Conservation (phyloP, 92 coral and sea anemone genomes). For the Pocillopora grandis region DNA sequence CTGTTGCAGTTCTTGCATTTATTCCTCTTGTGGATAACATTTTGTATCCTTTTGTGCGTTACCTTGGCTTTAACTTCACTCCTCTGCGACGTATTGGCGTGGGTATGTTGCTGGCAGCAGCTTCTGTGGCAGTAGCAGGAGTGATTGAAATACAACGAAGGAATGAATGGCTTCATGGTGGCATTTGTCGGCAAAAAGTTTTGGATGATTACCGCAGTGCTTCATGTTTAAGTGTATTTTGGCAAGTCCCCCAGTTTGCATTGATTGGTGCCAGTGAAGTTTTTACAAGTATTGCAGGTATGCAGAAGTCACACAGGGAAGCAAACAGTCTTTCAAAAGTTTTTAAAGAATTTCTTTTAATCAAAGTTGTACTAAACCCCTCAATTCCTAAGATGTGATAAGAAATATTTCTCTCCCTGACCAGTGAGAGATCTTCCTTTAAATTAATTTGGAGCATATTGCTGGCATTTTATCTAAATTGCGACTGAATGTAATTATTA, state of each 20-base stretch:
- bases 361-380: too few relatives aligned
- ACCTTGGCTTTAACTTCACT: slow-evolving; percentile 52
- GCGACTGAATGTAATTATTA: too few relatives aligned
- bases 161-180: not conserved
- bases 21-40: slow-evolving; percentile 67
- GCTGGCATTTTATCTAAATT: too few relatives aligned
- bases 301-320: too few relatives aligned
- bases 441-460: too few relatives aligned
- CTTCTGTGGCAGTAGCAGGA: slow-evolving; percentile 71
- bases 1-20: slow-evolving; percentile 36
- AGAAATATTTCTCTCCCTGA: too few relatives aligned
- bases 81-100: slow-evolving; percentile 71
- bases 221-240: slow-evolving; percentile 65
- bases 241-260: slow-evolving; percentile 88
- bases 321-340: too few relatives aligned
- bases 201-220: slow-evolving; percentile 36
- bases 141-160: slow-evolving; percentile 60
- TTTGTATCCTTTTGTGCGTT: slow-evolving; percentile 58
- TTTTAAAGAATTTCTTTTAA: too few relatives aligned
- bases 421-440: too few relatives aligned
- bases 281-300: slow-evolving; percentile 85
- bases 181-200: not conserved
- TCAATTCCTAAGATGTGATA: too few relatives aligned
- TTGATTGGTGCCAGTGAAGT: slow-evolving; percentile 92
- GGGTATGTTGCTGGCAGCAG: slow-evolving; percentile 70